A percentile compares a stretch with the other conserved stretches of the same genome.
phyloP scores from a whole-genome alignment of 2,797 vertebrate species.

The Sitta carolinensis region DNA sequence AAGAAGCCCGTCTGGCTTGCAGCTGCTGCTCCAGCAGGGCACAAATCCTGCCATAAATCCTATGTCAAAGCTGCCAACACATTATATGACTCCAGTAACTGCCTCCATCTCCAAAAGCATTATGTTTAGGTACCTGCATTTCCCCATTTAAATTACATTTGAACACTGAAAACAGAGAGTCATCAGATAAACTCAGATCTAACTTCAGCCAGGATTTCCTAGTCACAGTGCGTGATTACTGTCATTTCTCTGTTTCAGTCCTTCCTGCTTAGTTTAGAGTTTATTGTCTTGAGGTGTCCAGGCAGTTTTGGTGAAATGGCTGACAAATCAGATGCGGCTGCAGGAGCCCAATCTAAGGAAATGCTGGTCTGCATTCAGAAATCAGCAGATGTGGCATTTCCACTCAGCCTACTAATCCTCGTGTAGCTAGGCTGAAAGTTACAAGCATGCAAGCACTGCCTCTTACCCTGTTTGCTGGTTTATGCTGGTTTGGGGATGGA shows the following conservation, averaged over 20 bases:
- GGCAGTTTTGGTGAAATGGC: neutral
- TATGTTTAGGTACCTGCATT: constrained; percentile 58
- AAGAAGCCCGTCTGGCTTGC: constrained; percentile 64
- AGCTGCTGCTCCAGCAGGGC: constrained; percentile 69
- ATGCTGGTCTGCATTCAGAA: neutral
- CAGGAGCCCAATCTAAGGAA: neutral
- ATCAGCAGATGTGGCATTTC: neutral
- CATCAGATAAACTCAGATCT: constrained; percentile 27
- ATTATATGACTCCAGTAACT: constrained; percentile 50
- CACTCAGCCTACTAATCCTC: neutral
- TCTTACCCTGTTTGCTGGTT: neutral
- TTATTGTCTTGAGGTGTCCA: neutral
- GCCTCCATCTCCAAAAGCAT: constrained; percentile 17
- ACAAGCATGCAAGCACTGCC: accelerated
- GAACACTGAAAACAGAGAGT: constrained; percentile 50
- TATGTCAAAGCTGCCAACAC: constrained; percentile 65
- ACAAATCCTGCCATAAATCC: constrained; percentile 63
- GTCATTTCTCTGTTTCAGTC: neutral
- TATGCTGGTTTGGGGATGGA: neutral
- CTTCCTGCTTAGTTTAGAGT: neutral
- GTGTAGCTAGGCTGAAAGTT: neutral
- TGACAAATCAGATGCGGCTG: neutral
- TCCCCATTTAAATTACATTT: constrained; percentile 32
- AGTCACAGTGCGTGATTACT: neutral
- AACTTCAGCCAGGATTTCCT: constrained; percentile 43